Evolutionary conservation across 2,113 vertebrate genomes (phyloP).

Genomic region (Petaurus breviceps): DNA sequence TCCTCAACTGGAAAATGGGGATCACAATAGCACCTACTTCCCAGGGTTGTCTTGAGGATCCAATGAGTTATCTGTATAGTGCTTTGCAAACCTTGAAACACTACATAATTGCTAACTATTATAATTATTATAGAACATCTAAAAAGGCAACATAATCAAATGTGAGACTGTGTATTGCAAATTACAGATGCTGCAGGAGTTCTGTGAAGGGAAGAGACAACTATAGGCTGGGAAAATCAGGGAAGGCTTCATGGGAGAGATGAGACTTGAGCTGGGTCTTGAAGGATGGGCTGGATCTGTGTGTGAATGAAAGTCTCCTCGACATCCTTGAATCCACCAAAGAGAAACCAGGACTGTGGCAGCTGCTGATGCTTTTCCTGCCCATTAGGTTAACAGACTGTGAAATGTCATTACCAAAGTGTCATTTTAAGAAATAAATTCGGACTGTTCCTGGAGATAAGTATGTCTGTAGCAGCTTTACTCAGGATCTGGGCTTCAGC

Average conservation of each 20-base stretch:
- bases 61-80: neutral
- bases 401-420: constrained; percentile 4
- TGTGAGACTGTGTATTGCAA: neutral
- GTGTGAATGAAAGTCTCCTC: neutral
- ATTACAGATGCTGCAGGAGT: neutral
- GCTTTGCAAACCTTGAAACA: neutral
- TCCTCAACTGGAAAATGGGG: neutral
- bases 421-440: neutral
- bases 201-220: neutral
- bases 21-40: neutral
- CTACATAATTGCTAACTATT: neutral
- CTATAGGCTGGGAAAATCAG: neutral
- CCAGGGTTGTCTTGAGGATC: neutral
- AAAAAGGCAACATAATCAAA: neutral
- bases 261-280: neutral
- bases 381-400: constrained; percentile 43
- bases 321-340: rapidly evolving
- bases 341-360: constrained; percentile 9
- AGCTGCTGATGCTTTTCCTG: constrained; percentile 34
- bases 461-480: neutral
- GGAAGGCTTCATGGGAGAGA: neutral
- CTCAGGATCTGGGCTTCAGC: too few species aligned
- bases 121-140: neutral
- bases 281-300: neutral
- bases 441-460: neutral